Base-by-base conservation (phyloP, 2,113 vertebrate genomes). In the Stigmatopora nigra region DNA sequence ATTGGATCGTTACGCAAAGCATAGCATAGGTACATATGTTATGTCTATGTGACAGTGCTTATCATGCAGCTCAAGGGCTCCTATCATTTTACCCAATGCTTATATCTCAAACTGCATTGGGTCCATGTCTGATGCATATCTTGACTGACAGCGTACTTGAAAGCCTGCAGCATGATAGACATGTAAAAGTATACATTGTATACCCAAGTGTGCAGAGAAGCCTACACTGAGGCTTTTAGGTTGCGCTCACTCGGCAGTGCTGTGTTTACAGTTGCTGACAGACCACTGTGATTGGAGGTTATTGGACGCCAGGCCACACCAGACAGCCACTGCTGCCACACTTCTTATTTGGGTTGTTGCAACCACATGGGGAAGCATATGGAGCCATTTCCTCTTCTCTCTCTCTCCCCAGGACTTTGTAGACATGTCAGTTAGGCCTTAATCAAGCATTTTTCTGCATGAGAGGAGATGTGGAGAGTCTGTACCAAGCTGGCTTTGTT, bases 121-220 rank as follows among this genome's bases (percentile, higher is more conserved):
- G 80, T 86, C 76, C 78, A 69, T 85, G 81, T 88, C 84, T 53
- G 81, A 84, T 86, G 80, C 79, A 79, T 85, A 87, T 87, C 86
- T 82, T 44, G 52, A 56, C 73, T 82, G 84, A 87, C 85, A 84
- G 81, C 77, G 36, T 66, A 61, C 78, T 79, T 78, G 77, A 82
- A 78, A 79, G 77, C 76, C 77, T 44, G 72, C 61, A 75, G 73
- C 70, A 75, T 82, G 79, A 78, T 68, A 84, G 82, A 85, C 81
- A 86, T 82, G 77, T 77, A 80, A 81, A 88, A 81, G 77, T 83
- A 62, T 73, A 80, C 78, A 78, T 75, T 68, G 66, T 62, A 74
- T 60, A 61, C 75, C 48, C 71, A 62, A 69, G 58, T 73, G 65
- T 9, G 67, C 58, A 12, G 61, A 60, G 64, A 52, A 25, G 20